Base-by-base conservation (phyloP, 2,113 vertebrate species). In the Trematocara zebra region DNA sequence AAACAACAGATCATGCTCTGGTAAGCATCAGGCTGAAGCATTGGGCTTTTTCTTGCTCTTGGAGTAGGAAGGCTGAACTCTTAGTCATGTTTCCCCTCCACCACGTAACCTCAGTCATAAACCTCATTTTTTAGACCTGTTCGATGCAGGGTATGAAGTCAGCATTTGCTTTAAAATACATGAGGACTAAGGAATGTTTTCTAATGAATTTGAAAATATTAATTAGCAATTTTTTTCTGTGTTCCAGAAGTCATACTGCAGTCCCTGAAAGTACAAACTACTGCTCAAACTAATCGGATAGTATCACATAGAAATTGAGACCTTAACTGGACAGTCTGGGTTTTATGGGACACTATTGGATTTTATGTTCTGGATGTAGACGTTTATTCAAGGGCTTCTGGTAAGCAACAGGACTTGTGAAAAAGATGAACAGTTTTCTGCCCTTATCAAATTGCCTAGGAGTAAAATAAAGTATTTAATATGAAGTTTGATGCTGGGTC, bases 1-100 rank as follows among this genome's bases (percentile, higher is more conserved):
- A 93, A 92, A 95, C 80, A 92, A 91, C 93, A 94, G 91, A 74
- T 88, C 82, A 54, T 11, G 85, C 78, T 95, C 95, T 95, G 94
- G 80, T 94, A 56, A 92, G 89, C 81, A 91, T 94, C 92, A 94
- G 69, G 51, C 87, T 15, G 5, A 82, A 82, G 40, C 69, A 80
- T 85, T 88, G 85, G 82, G 74, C 81, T 92, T 90, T 83, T 91
- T 83, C 89, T 91, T 85, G 9, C 18, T 82, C 59, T 84, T 87
- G 79, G 42, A 87, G 61, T 67, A 80, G 78, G 76, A 87, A 85
- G 82, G 93, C 72, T 87, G 88, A 94, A 86, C 74, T 80, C 57
- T 53, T 85, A 93, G 84, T 86, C 54, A 82, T 91, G 86, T 90
- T 90, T 90, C 80, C 79, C 83, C 52, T 91, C 64, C 86, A 85